Evolutionary conservation across 2,113 vertebrate genomes (phyloP), one percentile per base, ranked within the genome.

Genomic region (Hippocampus abdominalis): DNA sequence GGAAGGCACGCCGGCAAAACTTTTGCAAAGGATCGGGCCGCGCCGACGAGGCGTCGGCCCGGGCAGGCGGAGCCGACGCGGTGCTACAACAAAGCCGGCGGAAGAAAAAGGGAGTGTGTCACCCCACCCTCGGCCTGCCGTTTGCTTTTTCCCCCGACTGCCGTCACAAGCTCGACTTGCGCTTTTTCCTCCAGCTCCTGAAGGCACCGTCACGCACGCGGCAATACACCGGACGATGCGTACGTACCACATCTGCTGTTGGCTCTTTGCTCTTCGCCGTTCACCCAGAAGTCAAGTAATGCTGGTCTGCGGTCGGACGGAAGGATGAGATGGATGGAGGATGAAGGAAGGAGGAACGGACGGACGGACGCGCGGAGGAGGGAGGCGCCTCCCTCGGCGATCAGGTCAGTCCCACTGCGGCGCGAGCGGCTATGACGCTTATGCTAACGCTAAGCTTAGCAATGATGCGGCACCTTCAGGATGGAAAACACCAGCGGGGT

Each of bases 391-490:
- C 84, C 87, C 23, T 13, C 49, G 15, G 78, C 66, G 79, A 80
- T 71, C 68, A 71, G 73, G 70, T 69, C 73, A 70, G 61, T 71
- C 74, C 69, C 74, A 81, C 89, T 86, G 88, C 84, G 75, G 81
- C 51, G 76, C 63, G 75, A 77, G 36, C 74, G 77, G 68, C 61
- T 49, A 91, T 87, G 92, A 91, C 91, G 94, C 93, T 95, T 94
- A 94, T 90, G 95, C 94, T 94, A 95, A 93, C 85, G 85, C 81
- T 76, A 79, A 64, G 49, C 27, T 29, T 12, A 21, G 65, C 27
- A 91, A 95, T 96, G 96, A 97, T 98, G 94, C 95, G 92, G 96
- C 94, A 95, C 94, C 95, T 97, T 96, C 94, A 93, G 92, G 93
- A 85, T 86, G 68, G 66, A 79, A 80, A 70, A 79, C 48, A 73